A percentile compares a stretch with the other conserved stretches of the same genome.
Conservation (phyloP, 2,797 vertebrate genomes). For the Lepilemur ruficaudatus region DNA sequence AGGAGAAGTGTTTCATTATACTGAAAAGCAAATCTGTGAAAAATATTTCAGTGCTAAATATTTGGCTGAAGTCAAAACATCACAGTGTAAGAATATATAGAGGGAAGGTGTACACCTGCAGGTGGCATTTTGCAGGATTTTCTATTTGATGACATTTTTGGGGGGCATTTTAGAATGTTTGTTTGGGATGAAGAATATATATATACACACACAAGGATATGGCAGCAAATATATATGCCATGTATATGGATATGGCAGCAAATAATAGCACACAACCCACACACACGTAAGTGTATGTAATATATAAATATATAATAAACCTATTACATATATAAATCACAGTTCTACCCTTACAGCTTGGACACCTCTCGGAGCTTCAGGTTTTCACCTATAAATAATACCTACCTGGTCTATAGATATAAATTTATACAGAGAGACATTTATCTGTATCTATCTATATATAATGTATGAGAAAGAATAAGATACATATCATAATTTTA, state of each 20-base stretch:
- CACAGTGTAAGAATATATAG: background rate
- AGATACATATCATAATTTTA: background rate
- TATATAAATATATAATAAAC: background rate
- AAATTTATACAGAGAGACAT: background rate
- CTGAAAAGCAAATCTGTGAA: conserved; percentile 26
- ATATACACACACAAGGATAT: background rate
- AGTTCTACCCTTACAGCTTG: background rate
- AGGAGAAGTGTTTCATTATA: background rate
- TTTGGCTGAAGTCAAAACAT: background rate
- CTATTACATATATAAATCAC: background rate
- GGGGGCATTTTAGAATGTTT: background rate
- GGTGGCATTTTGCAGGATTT: background rate
- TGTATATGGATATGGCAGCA: background rate
- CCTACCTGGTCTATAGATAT: background rate
- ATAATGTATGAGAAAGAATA: background rate
- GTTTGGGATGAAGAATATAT: background rate
- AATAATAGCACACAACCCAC: background rate
- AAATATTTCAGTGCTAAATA: background rate
- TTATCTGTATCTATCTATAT: background rate
- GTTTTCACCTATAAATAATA: conserved; percentile 8
- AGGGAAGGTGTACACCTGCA: background rate
- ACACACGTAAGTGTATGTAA: background rate
- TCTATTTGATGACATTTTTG: background rate
- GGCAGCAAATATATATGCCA: background rate
- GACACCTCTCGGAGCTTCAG: background rate